Base-by-base conservation (phyloP, 2,113 vertebrate genomes). In the Theristicus caerulescens region DNA sequence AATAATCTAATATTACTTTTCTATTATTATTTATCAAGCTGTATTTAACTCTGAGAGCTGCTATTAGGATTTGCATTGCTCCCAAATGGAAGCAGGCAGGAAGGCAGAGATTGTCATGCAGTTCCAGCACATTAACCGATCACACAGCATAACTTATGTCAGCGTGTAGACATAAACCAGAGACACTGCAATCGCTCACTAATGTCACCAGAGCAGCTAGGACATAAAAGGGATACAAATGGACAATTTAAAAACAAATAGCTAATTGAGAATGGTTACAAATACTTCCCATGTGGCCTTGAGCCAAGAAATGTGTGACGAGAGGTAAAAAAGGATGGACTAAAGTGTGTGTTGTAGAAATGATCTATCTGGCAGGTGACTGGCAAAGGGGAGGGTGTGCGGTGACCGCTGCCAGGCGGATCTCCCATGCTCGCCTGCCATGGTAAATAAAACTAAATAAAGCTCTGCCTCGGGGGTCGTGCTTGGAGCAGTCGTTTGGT, bases 11-110 rank as follows among this genome's bases (percentile, higher is more conserved):
- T 81, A 72, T 72, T 94, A 83, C 82, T 95, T 93, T 95, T 85
- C 94, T 96, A 69, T 94, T 97, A 94, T 94, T 98, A 95, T 98
- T 98, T 97, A 97, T 98, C 96, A 97, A 93, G 84, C 66, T 95
- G 80, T 91, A 94, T 97, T 98, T 98, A 97, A 94, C 91, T 92
- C 69, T 90, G 85, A 96, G 78, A 93, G 91, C 96, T 85, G 83
- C 82, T 65, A 32, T 87, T 84, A 86, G 71, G 59, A 84, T 96
- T 58, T 96, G 87, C 78, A 65, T 93, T 90, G 89, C 71, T 96
- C 69, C 66, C 88, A 88, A 93, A 96, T 81, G 83, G 88, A 96
- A 96, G 90, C 44, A 93, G 95, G 90, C 76, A 70, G 91, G 82
- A 88, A 95, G 67, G 92, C 64, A 94, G 82, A 64, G 90, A 52